A percentile compares a stretch with the other conserved stretches of the same genome.
These are phyloP conservation scores for Drosophila eugracilis DNA, from an alignment of 1,140 invertebrate species.

Conservation along the genomic window DNA sequence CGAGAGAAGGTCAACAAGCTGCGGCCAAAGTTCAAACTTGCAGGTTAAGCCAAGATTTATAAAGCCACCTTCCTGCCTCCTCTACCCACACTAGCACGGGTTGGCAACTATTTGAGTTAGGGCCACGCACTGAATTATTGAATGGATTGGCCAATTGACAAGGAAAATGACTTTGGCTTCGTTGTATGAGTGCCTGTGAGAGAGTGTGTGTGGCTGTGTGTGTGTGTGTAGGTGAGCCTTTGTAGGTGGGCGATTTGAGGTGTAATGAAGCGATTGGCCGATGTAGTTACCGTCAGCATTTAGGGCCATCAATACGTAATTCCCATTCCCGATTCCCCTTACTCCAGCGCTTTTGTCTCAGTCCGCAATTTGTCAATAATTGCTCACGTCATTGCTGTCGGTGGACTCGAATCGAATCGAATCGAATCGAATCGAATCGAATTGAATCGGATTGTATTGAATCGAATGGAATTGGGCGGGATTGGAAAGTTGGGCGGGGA, in stretches of 20 bases:
- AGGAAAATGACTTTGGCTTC: slow-evolving; percentile 37
- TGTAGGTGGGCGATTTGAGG: slow-evolving; percentile 26
- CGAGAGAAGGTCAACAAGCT: slow-evolving; percentile 27
- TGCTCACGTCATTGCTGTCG: slow-evolving; percentile 33
- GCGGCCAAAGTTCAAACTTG: slow-evolving; percentile 56
- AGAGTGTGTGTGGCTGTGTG: slow-evolving; percentile 1
- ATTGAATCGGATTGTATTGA: neutral
- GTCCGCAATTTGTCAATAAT: slow-evolving; percentile 42
- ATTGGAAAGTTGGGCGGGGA: no score
- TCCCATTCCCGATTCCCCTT: neutral
- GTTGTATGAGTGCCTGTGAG: slow-evolving; percentile 4
- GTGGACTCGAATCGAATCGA: slow-evolving; percentile 8
- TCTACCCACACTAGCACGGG: neutral
- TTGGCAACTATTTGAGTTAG: slow-evolving; percentile 48
- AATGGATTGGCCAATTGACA: slow-evolving; percentile 54
- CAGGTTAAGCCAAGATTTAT: slow-evolving; percentile 63
- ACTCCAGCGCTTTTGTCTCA: neutral
- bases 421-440: slow-evolving; percentile 8
- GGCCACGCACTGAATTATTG: slow-evolving; percentile 66
- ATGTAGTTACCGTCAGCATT: slow-evolving; percentile 50
- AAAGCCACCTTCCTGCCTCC: slow-evolving; percentile 14
- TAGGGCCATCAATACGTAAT: slow-evolving; percentile 67
- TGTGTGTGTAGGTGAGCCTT: no score
- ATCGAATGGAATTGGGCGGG: neutral
- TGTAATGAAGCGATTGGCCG: slow-evolving; percentile 63